A percentile compares a stretch with the other conserved stretches of the same genome.
Conservation (phyloP, 2,888 invertebrate genomes). For the Volucella zonaria region DNA sequence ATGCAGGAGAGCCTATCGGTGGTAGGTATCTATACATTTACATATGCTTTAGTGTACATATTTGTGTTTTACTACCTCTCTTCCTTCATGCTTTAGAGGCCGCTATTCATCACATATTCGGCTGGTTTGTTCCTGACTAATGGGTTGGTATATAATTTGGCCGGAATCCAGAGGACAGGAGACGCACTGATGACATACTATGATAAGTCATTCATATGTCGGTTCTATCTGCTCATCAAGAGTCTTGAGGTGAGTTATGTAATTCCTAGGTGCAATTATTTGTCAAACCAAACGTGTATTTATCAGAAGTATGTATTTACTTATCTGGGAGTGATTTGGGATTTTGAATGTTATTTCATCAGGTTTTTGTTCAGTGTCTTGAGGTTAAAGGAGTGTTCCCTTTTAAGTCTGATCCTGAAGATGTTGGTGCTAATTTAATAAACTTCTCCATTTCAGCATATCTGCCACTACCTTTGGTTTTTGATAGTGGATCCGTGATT, state of each 20-base stretch:
- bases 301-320: too few species aligned
- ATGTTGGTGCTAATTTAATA: too few species aligned
- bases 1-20: conserved; percentile 80
- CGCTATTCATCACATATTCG: conserved; percentile 80
- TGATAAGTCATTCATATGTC: conserved; percentile 80
- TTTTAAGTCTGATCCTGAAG: too few species aligned
- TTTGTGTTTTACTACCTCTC: conserved; percentile 14
- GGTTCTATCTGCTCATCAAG: conserved; percentile 79
- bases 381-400: too few species aligned
- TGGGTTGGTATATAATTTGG: conserved; percentile 80
- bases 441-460: too few species aligned
- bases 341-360: too few species aligned
- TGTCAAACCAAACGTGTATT: too few species aligned
- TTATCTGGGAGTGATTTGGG: too few species aligned
- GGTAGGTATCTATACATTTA: conserved; percentile 75
- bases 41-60: too few species aligned
- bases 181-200: conserved; percentile 81
- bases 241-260: conserved; percentile 78
- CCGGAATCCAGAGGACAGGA: conserved; percentile 79
- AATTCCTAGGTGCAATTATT: not conserved
- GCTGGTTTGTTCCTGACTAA: conserved; percentile 79
- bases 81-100: conserved; percentile 76
- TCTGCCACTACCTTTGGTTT: too few species aligned
- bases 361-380: too few species aligned
- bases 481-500: too few species aligned